Base-by-base conservation (phyloP, 2,113 vertebrate genomes). In the Hydropotes inermis region DNA sequence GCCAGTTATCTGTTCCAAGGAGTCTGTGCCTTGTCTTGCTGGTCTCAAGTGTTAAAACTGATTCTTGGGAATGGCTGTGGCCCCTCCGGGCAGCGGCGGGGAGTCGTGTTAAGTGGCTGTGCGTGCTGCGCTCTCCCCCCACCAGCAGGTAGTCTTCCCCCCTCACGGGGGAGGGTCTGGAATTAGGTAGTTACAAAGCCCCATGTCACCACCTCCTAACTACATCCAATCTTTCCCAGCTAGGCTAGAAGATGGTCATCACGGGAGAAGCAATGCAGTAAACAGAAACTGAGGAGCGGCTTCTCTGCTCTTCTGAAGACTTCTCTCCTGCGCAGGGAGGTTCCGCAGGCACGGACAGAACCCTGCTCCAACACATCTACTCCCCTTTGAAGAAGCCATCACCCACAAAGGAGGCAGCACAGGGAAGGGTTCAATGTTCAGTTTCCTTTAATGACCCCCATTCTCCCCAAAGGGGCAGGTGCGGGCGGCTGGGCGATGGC, bases 361-460 rank as follows among this genome's bases (percentile, higher is more conserved):
- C 57, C 83, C 89, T 6, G 64, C 86, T 81, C 58, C 36, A 4
- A 33, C 13, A 12, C 5, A 79, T 9, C 78, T 39, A 58, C 15
- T 36, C 30, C 76, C 94, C 87, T 36, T 1, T 21, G 36, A 55
- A 58, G 94, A 27, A 55, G 94, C 47, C 60, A 28, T 83, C 70
- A 76, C 58, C 76, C 93, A 98, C 70, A 94, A 94, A 98, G 97
- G 50, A 98, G 90, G 96, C 60, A 39, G 28, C 78, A 91, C 92
- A 89, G 52, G 36, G n/a, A 50, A 79, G 33, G 55, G 21, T 17
- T 96, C 95, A 95, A 94, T 95, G 97, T 98, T 97, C 98, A 97
- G 96, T 92, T 98, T 98, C 91, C 89, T 98, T 98, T 98, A 98
- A 97, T 98, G 94, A 96, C 57, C 87, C 92, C 74, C 92, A 82